These are phyloP conservation scores for Gymnoscopelus braueri DNA, from an alignment of 2,797 vertebrate species.

Conservation along the genomic window DNA sequence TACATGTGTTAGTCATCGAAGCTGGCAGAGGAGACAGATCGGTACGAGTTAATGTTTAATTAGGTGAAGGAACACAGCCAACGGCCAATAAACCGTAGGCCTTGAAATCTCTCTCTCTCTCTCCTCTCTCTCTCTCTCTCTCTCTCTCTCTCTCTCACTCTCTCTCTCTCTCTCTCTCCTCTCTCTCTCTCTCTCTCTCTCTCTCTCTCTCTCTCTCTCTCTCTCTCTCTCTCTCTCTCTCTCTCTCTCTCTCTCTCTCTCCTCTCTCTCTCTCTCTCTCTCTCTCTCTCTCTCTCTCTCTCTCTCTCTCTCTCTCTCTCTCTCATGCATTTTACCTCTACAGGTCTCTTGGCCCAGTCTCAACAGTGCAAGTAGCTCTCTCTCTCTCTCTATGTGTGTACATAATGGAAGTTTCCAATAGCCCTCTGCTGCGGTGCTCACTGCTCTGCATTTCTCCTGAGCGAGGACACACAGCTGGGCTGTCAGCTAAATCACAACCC, in stretches of 20 bases:
- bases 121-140: background rate
- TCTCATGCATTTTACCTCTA: too few relatives aligned
- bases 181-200: too few relatives aligned
- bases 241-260: too few relatives aligned
- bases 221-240: too few relatives aligned
- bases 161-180: too few relatives aligned
- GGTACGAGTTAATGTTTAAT: conserved; percentile 62
- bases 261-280: too few relatives aligned
- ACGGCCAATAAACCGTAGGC: conserved; percentile 33
- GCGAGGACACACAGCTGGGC: conserved; percentile 16
- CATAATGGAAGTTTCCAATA: conserved; percentile 46
- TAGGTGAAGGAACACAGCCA: conserved; percentile 61
- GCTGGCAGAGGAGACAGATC: conserved; percentile 40
- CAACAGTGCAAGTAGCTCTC: conserved; percentile 39
- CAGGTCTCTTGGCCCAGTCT: conserved; percentile 42
- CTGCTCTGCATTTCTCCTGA: conserved; percentile 36
- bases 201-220: too few relatives aligned
- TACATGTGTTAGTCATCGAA: conserved; percentile 30
- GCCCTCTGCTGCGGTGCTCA: conserved; percentile 50
- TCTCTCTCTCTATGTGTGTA: conserved; percentile 21
- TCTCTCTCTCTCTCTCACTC: too few relatives aligned
- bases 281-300: too few relatives aligned
- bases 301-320: too few relatives aligned
- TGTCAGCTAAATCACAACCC: conserved; percentile 22
- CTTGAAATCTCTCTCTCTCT: conserved; percentile 5